A percentile compares a stretch with the other conserved stretches of the same genome.
Evolutionary conservation across 2,888 invertebrate species (phyloP).

Genomic region (Polymixis lichenea): DNA sequence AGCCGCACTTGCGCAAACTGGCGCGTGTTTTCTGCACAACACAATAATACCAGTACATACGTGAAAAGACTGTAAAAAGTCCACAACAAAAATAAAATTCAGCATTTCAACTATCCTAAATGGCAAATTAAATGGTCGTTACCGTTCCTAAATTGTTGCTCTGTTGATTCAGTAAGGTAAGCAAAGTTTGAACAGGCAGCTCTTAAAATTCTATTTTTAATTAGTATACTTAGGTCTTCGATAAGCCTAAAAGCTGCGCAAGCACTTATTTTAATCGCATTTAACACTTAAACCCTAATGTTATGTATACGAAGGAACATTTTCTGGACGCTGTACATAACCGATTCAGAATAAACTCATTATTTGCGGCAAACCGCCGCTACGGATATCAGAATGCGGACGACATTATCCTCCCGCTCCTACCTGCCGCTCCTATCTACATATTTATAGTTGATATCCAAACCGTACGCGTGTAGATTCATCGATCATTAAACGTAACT

Average conservation of each 20-base stretch:
- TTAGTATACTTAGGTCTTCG: constrained; percentile 51
- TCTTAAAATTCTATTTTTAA: constrained; percentile 46
- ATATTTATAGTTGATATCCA: constrained; percentile 43
- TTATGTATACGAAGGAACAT: constrained; percentile 13
- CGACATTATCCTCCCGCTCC: constrained; percentile 29
- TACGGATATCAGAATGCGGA: constrained; percentile 33
- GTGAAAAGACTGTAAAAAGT: not conserved
- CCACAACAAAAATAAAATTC: not conserved
- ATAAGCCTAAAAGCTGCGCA: constrained; percentile 41
- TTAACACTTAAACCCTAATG: constrained; percentile 26
- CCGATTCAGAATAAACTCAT: constrained; percentile 45
- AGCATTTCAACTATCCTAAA: constrained; percentile 24
- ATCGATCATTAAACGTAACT: constrained; percentile 67
- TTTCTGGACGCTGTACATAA: constrained; percentile 11
- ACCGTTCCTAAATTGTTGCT: constrained; percentile 25
- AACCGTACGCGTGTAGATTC: constrained; percentile 50
- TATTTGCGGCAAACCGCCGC: constrained; percentile 44
- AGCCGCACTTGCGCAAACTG: not conserved
- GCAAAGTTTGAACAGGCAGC: constrained; percentile 49
- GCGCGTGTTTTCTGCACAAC: not conserved
- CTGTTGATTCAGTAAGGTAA: constrained; percentile 30
- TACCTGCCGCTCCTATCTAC: constrained; percentile 7
- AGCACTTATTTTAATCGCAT: constrained; percentile 40
- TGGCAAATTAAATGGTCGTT: constrained; percentile 26
- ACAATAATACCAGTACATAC: not conserved